These are phyloP conservation scores for Alviniconcha marisindica DNA, from an alignment of 1,140 invertebrate species.

Conservation along the genomic window DNA sequence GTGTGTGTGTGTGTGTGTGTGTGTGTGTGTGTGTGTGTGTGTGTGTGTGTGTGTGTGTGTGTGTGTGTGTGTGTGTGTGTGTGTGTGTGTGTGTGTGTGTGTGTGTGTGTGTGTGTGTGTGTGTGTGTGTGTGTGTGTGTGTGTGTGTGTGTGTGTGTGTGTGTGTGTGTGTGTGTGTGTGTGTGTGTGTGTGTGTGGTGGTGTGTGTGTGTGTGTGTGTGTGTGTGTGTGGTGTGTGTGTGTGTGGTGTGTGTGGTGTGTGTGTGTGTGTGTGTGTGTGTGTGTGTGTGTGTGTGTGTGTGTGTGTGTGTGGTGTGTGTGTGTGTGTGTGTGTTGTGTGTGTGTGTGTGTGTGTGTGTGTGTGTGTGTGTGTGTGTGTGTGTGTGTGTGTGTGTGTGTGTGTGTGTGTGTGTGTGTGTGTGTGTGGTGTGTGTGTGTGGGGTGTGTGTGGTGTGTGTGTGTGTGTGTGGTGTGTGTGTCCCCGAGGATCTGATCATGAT, in stretches of 20 bases:
- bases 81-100: neutral
- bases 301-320: constrained; percentile 26
- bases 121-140: no score
- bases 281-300: constrained; percentile 4
- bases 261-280: neutral
- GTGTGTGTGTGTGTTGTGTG: no score
- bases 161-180: no score
- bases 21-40: constrained; percentile 5
- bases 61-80: neutral
- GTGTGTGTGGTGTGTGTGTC: no score
- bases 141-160: no score
- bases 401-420: neutral
- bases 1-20: neutral
- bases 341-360: neutral
- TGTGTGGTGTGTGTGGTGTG: no score
- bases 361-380: constrained; percentile 5
- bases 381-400: constrained; percentile 9
- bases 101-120: no score
- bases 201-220: neutral
- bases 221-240: no score
- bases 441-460: no score
- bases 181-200: neutral
- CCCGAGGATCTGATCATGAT: no score
- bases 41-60: neutral
- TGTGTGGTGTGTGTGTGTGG: neutral